Base-by-base conservation (phyloP, 2,888 invertebrate genomes). In the Andrena minutula region DNA sequence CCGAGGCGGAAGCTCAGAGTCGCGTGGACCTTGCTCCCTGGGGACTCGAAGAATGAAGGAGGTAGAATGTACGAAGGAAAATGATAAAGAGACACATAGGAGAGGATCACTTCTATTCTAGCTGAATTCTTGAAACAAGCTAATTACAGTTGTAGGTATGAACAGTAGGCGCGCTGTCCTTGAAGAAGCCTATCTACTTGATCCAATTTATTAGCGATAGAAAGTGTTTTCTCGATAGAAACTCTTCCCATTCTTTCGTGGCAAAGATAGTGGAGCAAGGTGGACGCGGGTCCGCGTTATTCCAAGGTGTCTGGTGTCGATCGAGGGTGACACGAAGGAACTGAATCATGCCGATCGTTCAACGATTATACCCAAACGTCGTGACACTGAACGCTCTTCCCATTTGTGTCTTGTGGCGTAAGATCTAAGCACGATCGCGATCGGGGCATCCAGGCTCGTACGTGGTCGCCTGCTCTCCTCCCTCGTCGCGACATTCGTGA, bases 301-400 rank as follows among this genome's bases (percentile, higher is more conserved):
- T 12, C 51, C 75, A 53, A 65, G 64, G 70, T 65, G 61, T 41
- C 49, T 12, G 73, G 51, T 69, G 77, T 74, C 70, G 83, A 70
- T 78, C 63, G 53, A 20, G 32, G 10, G 32, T 8, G 10, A 28
- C 23, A 41, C 23, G 32, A 51, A 60, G 49, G 49, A 70, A 68
- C 47, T 10, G 66, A 53, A 61, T 66, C 58, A 58, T 73, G 41
- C 26, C 58, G 65, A 69, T 76, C n/a, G 75, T 66, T 75, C 66
- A 28, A 68, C 76, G 72, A 76, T 85, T 75, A 77, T 75, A 68
- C 73, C 76, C 81, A 87, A 87, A 86, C 83, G 86, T 91, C 86
- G 86, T 87, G 88, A 86, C 85, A 84, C 89, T 87, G 89, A 79
- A 77, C 88, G 89, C 87, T 91, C 90, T 92, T 91, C 87, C 91